Evolutionary conservation across 1,140 invertebrate genomes (phyloP), one percentile per base, ranked within the genome.

Genomic region (Neoseiulus cucumeris): DNA sequence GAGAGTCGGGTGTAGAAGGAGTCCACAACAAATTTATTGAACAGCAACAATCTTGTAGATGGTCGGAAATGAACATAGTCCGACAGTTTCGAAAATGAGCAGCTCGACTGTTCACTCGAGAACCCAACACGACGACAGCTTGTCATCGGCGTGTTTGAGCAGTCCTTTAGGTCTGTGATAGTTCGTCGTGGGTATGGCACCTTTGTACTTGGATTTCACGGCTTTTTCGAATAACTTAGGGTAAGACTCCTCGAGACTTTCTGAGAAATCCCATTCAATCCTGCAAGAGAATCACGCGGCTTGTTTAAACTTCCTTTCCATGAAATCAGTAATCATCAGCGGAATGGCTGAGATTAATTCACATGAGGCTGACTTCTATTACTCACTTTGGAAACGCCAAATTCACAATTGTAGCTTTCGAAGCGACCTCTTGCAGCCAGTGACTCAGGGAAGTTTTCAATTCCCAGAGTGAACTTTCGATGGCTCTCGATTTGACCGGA

Each of bases 381-480:
- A 25, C 51, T 59, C 22, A 59, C 51, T 59, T 59, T 9, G 51
- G 51, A 25, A 59, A 45, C 28, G 55, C n/a, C 5, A n/a, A 59
- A 7, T 66, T 25, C 5, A 64, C 64, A 22, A 51, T 64, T 12
- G 17, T 1, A 9, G 39, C 12, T 28, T 66, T 66, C 47, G 28
- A 1, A 28, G 64, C 33, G 12, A 29, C 64, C 7, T n/a, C 18
- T 14, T 39, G 64, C 17, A 47, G 66, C 33, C 41, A 59, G 22
- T 59, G 51, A 59, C 14, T 20, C 22, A 18, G 51, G 1, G 22
- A 33, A 25, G 51, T 67, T 64, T 84, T 80, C 25, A 94, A 79
- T 79, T 97, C 92, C 91, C 92, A 97, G 25, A 97, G 78, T 42
- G 85, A 91, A 72, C 89, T 92, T 22, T 87, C 81, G 1, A 90